Evolutionary conservation across 2,113 vertebrate genomes (phyloP).

Genomic region (Guaruba guarouba): DNA sequence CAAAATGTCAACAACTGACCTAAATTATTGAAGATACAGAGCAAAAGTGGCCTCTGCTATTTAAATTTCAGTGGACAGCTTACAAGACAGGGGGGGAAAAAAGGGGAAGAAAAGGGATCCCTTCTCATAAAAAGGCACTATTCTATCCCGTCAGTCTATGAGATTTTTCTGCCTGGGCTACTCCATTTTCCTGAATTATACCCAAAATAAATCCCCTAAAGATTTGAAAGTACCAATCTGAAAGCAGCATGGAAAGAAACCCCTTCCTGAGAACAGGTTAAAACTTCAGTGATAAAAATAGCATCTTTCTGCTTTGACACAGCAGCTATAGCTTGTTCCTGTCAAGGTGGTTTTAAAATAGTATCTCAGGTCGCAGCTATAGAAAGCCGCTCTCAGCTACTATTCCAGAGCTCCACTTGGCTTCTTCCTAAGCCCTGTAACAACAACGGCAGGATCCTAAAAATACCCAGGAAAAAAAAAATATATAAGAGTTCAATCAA

Average conservation of each 20-base stretch:
- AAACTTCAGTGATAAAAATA: conserved; percentile 17
- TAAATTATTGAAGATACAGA: conserved; percentile 35
- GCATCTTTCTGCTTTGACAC: not conserved
- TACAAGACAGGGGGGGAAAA: not conserved
- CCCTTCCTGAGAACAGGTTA: not conserved
- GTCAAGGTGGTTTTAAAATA: conserved; percentile 37
- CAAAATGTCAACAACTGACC: conserved; percentile 42
- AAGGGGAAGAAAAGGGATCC: not conserved
- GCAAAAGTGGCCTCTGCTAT: not conserved
- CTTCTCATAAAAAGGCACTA: not conserved
- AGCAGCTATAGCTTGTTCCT: not conserved
- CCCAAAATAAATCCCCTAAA: fast-evolving
- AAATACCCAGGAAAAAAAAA: not conserved
- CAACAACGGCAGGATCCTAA: conserved; percentile 1
- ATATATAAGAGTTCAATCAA: not conserved
- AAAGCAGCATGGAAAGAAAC: not conserved
- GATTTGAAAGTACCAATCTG: not conserved
- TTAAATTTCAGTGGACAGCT: not conserved
- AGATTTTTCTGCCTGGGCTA: not conserved
- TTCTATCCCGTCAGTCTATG: not conserved
- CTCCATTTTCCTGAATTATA: not conserved
- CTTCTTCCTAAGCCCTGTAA: not conserved
- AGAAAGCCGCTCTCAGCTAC: conserved; percentile 19
- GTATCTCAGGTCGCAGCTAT: not conserved
- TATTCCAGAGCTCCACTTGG: not conserved